Percentiles rank a stretch among this genome's conserved stretches.
These are phyloP conservation scores for Eciton burchellii DNA, from an alignment of 1,140 invertebrate genomes.

Conservation along the genomic window DNA sequence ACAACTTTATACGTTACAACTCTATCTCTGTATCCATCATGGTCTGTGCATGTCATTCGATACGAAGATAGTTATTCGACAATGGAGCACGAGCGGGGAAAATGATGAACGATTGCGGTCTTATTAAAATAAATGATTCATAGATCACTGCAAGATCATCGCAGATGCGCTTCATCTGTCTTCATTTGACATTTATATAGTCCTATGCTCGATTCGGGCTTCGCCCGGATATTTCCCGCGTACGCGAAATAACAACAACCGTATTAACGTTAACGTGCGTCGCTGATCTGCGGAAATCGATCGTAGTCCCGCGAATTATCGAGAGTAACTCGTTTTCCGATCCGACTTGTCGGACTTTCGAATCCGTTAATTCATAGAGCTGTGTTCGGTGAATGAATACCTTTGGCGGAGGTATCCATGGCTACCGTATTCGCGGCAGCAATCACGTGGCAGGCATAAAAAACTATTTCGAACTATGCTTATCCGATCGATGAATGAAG, in stretches of 20 bases:
- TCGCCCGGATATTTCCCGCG: constrained; percentile 9
- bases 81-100: too few relatives aligned
- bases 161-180: constrained; percentile 46
- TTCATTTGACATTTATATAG: constrained; percentile 43
- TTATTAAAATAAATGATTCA: constrained; percentile 58
- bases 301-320: not conserved
- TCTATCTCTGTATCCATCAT: too few relatives aligned
- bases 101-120: constrained; percentile 24
- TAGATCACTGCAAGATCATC: constrained; percentile 21
- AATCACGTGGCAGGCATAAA: not conserved
- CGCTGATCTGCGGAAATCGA: constrained; percentile 17
- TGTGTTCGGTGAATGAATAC: not conserved
- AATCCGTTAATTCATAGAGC: constrained; percentile 13
- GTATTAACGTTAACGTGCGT: constrained; percentile 1
- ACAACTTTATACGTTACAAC: not conserved
- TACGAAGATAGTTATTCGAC: too few relatives aligned
- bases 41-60: too few relatives aligned
- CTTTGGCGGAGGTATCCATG: not conserved
- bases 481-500: constrained; percentile 64
- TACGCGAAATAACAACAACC: not conserved
- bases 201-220: not conserved
- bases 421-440: not conserved
- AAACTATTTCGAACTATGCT: constrained; percentile 39
- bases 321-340: constrained; percentile 26
- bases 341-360: not conserved